Conservation (phyloP, 2,797 vertebrate species). For the Amphiprion clarkii region DNA sequence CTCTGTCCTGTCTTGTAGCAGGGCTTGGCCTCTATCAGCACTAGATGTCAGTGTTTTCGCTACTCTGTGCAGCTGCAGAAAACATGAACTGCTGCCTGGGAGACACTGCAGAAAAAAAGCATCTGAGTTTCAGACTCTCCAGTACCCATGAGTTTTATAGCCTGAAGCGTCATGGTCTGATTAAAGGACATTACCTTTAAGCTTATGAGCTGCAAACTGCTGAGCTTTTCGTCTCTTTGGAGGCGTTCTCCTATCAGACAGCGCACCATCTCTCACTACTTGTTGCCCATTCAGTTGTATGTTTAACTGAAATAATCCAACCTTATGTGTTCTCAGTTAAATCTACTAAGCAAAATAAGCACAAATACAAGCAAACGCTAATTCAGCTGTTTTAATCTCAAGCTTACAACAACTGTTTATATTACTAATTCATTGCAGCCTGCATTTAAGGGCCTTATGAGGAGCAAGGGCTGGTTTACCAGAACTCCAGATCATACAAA, state of each 20-base stretch:
- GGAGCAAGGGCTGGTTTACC: no score
- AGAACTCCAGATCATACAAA: no score
- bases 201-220: slow-evolving; percentile 73
- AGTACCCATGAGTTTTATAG: slow-evolving; percentile 60
- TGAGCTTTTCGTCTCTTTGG: slow-evolving; percentile 59
- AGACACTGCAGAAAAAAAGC: slow-evolving; percentile 23
- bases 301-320: background rate
- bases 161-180: slow-evolving; percentile 64
- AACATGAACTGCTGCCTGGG: slow-evolving; percentile 17
- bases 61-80: slow-evolving; percentile 58
- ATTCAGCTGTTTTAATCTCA: no score
- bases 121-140: slow-evolving; percentile 45
- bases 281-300: slow-evolving; percentile 19
- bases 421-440: no score
- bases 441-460: no score
- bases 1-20: slow-evolving; percentile 18
- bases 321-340: no score
- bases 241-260: slow-evolving; percentile 46
- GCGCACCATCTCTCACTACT: slow-evolving; percentile 35
- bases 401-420: no score
- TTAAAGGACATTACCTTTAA: slow-evolving; percentile 74
- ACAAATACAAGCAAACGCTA: no score
- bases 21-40: slow-evolving; percentile 63
- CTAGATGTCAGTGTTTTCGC: slow-evolving; percentile 85
- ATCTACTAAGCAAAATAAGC: no score